Percentiles rank a stretch among this genome's conserved stretches.
Evolutionary conservation across 2,797 vertebrate genomes (phyloP).

Genomic region (Holocentrus rufus): DNA sequence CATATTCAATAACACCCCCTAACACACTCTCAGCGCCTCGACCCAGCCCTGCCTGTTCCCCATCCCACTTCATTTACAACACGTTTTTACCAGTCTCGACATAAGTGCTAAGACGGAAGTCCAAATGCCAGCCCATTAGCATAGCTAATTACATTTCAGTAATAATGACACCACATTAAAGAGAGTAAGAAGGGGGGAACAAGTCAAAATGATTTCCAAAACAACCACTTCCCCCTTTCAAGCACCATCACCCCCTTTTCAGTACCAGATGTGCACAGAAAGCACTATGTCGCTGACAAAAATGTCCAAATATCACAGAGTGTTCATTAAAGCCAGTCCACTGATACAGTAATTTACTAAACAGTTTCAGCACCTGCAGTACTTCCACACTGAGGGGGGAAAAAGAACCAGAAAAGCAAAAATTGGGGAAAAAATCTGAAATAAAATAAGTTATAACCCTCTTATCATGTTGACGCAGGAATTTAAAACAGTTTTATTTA

Average conservation of each 20-base stretch:
- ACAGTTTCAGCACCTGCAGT: conserved; percentile 71
- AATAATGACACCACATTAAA: conserved; percentile 81
- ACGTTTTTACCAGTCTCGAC: conserved; percentile 69
- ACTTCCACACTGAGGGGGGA: conserved; percentile 13
- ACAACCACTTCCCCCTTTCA: conserved; percentile 72
- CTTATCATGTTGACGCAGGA: no score
- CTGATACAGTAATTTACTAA: conserved; percentile 66
- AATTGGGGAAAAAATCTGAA: conserved; percentile 6
- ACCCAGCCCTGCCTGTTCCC: conserved; percentile 65
- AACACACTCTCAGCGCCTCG: conserved; percentile 61
- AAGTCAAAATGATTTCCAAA: conserved; percentile 84
- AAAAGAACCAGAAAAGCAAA: neutral
- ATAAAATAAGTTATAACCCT: neutral
- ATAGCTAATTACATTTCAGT: conserved; percentile 83
- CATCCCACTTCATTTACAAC: conserved; percentile 72
- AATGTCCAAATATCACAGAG: conserved; percentile 73
- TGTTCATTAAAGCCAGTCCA: conserved; percentile 65
- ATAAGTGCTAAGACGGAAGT: conserved; percentile 77
- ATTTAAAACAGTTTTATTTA: neutral
- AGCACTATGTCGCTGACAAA: conserved; percentile 65
- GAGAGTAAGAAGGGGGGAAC: conserved; percentile 76
- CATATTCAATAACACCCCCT: conserved; percentile 69
- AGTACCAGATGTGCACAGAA: conserved; percentile 77
- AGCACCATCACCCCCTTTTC: conserved; percentile 72
- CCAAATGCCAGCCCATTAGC: conserved; percentile 81